These are phyloP conservation scores for Drosophila phalerata DNA, from an alignment of 2,888 invertebrate species.

Conservation along the genomic window DNA sequence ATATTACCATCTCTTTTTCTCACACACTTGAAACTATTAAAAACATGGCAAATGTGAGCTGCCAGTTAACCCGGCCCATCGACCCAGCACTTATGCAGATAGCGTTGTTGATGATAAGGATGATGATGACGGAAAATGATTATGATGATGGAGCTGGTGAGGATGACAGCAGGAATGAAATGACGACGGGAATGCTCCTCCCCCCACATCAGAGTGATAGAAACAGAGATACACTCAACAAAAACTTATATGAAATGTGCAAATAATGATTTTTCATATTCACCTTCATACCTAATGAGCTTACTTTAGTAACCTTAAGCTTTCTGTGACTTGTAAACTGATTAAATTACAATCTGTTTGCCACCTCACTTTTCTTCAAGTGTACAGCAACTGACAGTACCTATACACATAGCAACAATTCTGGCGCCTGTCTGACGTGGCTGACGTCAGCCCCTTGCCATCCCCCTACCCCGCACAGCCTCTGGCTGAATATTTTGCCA, in stretches of 20 bases:
- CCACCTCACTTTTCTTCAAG: slow-evolving; percentile 12
- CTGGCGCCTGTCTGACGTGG: slow-evolving; percentile 54
- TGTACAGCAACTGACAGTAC: slow-evolving; percentile 29
- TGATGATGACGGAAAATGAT: slow-evolving; percentile 37
- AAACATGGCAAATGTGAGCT: slow-evolving; percentile 68
- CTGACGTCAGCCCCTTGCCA: slow-evolving; percentile 60
- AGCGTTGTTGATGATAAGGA: slow-evolving; percentile 49
- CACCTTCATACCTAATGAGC: background rate
- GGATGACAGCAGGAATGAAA: slow-evolving; percentile 25
- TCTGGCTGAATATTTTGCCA: slow-evolving; percentile 72
- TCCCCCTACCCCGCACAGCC: slow-evolving; percentile 8
- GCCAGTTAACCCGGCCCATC: slow-evolving; percentile 57
- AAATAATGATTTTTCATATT: background rate
- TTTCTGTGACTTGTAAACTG: background rate
- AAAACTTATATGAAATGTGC: background rate
- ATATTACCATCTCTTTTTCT: slow-evolving; percentile 7
- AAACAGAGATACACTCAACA: slow-evolving; percentile 8
- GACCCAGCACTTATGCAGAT: slow-evolving; percentile 68
- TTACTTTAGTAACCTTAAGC: background rate
- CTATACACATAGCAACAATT: slow-evolving; percentile 56
- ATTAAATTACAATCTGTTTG: background rate
- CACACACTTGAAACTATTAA: slow-evolving; percentile 57
- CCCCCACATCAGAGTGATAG: background rate
- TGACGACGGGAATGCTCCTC: slow-evolving; percentile 11
- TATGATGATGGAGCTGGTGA: slow-evolving; percentile 34